Evolutionary conservation across 2,113 vertebrate species (phyloP).

Genomic region (Merops nubicus): DNA sequence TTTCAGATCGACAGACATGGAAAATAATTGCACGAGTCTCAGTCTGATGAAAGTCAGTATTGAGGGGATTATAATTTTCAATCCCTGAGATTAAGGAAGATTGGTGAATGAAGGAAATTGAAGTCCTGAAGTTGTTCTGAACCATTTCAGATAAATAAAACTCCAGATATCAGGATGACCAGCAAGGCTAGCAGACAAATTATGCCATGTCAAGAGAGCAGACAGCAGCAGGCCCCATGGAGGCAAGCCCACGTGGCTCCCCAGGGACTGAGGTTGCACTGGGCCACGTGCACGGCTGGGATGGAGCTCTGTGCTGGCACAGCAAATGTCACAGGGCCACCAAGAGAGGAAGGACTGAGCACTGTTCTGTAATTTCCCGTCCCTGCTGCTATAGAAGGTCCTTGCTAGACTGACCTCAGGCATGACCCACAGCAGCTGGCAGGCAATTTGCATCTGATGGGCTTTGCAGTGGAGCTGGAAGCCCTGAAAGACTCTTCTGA

Average conservation of each 20-base stretch:
- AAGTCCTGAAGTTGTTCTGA: conserved; percentile 4
- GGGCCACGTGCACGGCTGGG: accelerated
- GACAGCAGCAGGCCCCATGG: accelerated
- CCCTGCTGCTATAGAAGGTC: not conserved
- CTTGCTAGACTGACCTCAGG: not conserved
- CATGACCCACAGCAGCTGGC: not conserved
- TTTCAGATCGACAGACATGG: not conserved
- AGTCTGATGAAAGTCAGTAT: not conserved
- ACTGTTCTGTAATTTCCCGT: not conserved
- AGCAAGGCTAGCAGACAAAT: not conserved
- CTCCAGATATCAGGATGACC: not conserved
- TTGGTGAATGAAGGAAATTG: conserved; percentile 2
- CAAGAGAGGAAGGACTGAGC: not conserved
- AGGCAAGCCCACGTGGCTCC: accelerated
- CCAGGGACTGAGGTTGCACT: accelerated
- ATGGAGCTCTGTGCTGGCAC: not conserved
- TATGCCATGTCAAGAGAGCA: not conserved
- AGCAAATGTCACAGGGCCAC: not conserved
- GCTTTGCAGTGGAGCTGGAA: not conserved
- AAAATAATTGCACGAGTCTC: conserved; percentile 16
- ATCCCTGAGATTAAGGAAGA: conserved; percentile 32
- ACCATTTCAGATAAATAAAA: not conserved
- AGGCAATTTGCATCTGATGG: not conserved
- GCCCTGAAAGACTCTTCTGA: not conserved
- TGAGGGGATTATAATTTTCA: not conserved